These are phyloP conservation scores for Melitaea athalia DNA, from an alignment of 2,888 invertebrate species.

Conservation along the genomic window DNA sequence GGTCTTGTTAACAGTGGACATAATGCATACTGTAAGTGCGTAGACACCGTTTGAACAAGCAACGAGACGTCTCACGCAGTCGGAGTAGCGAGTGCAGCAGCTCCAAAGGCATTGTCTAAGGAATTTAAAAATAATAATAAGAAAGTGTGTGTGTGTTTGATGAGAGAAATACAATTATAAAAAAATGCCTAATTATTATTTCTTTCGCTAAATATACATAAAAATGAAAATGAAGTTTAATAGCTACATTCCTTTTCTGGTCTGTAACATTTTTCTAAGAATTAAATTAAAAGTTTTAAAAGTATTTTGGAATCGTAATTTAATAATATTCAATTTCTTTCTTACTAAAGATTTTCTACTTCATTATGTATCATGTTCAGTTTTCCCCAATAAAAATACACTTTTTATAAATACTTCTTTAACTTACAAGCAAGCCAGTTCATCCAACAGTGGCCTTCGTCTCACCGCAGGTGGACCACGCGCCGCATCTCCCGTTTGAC, in stretches of 20 bases:
- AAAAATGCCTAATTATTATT: not conserved
- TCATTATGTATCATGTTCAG: not conserved
- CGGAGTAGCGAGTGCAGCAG: slow-evolving; percentile 89
- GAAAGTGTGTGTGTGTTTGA: no score
- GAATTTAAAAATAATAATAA: not conserved
- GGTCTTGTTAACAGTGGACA: slow-evolving; percentile 93
- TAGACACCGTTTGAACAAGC: slow-evolving; percentile 91
- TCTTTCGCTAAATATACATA: no score
- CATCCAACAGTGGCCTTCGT: slow-evolving; percentile 90
- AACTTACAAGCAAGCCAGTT: slow-evolving; percentile 90
- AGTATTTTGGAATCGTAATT: not conserved
- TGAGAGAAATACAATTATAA: not conserved
- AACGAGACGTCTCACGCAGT: slow-evolving; percentile 89
- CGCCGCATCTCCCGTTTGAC: slow-evolving; percentile 85
- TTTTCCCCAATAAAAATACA: not conserved
- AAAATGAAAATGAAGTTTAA: no score
- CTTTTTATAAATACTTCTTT: not conserved
- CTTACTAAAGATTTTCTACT: no score
- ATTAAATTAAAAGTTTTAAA: no score
- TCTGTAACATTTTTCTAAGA: no score
- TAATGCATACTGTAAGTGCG: slow-evolving; percentile 92
- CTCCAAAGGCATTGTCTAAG: slow-evolving; percentile 89
- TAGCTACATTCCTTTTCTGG: no score
- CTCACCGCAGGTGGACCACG: slow-evolving; percentile 86
- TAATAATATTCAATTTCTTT: no score